phyloP scores from a whole-genome alignment of 2,113 vertebrate genomes.

The Atherinomorus stipes region DNA sequence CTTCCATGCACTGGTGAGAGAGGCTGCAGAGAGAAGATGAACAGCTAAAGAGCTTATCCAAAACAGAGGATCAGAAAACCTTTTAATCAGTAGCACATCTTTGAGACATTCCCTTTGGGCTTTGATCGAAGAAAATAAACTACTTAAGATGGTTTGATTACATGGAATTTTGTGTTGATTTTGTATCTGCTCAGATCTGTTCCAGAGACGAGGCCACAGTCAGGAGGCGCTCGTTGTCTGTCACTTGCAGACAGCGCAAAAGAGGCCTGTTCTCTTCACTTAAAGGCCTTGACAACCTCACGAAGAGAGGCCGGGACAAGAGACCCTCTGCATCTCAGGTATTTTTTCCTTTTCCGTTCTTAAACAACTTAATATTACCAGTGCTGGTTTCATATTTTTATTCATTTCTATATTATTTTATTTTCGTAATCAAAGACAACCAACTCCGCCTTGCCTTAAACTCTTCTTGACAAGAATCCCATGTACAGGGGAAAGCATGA shows the following conservation, averaged over 20 bases:
- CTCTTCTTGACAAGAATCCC: too few relatives aligned
- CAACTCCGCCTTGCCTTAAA: too few relatives aligned
- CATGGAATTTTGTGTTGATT: slow-evolving; percentile 3
- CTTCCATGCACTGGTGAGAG: slow-evolving; percentile 94
- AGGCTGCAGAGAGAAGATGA: not conserved
- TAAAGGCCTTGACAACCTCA: slow-evolving; percentile 94
- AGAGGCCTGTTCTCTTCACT: slow-evolving; percentile 94
- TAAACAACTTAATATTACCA: too few relatives aligned
- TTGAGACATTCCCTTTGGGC: not conserved
- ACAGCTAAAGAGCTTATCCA: not conserved
- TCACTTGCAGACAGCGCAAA: slow-evolving; percentile 86
- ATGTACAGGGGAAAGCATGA: too few relatives aligned
- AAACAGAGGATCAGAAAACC: slow-evolving; percentile 34
- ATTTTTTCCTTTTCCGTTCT: slow-evolving; percentile 28
- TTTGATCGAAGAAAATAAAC: slow-evolving; percentile 20
- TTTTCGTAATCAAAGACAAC: too few relatives aligned
- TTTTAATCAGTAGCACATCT: slow-evolving; percentile 16
- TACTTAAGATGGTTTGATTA: slow-evolving; percentile 58
- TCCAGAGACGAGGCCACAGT: slow-evolving; percentile 93
- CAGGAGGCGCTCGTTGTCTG: slow-evolving; percentile 90
- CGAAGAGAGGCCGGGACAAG: slow-evolving; percentile 90
- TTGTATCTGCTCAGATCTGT: slow-evolving; percentile 87
- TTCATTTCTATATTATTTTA: too few relatives aligned
- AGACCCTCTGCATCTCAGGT: slow-evolving; percentile 92
- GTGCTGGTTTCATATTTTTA: too few relatives aligned